phyloP scores from a whole-genome alignment of 2,797 vertebrate species.

The Distichodus sexfasciatus region DNA sequence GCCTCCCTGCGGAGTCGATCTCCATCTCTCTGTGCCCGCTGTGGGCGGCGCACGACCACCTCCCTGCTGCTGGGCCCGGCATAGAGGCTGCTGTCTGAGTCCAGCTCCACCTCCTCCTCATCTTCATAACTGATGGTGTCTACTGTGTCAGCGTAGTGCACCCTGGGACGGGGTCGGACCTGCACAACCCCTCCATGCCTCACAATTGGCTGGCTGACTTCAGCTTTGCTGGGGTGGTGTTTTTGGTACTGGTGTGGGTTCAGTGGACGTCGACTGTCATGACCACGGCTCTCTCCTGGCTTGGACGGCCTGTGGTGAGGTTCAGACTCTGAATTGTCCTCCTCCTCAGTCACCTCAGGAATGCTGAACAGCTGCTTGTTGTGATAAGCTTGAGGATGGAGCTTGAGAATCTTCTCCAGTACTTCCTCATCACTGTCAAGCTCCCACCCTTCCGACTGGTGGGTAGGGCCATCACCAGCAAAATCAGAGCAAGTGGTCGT shows the following conservation, averaged over 20 bases:
- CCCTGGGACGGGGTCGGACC: constrained; percentile 60
- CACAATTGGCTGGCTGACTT: constrained; percentile 57
- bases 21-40: constrained; percentile 57
- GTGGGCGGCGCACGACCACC: constrained; percentile 43
- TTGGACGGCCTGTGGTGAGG: constrained; percentile 1
- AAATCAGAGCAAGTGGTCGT: constrained; percentile 16
- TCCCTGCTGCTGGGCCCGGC: constrained; percentile 54
- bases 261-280: constrained; percentile 40
- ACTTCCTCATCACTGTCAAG: constrained; percentile 93
- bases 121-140: constrained; percentile 66
- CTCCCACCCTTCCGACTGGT: constrained; percentile 76
- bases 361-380: constrained; percentile 90
- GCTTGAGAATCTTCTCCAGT: constrained; percentile 87
- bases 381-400: constrained; percentile 77
- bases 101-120: constrained; percentile 57
- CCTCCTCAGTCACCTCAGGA: constrained; percentile 89
- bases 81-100: constrained; percentile 53
- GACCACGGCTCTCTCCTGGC: constrained; percentile 25
- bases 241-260: constrained; percentile 47
- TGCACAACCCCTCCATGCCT: constrained; percentile 53
- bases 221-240: constrained; percentile 42
- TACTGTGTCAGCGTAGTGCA: constrained; percentile 65
- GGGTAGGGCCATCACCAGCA: constrained; percentile 29
- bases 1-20: constrained; percentile 78
- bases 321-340: constrained; percentile 69